These are phyloP conservation scores for Amblyjoppa fuscipennis DNA, from an alignment of 2,888 invertebrate genomes.

Conservation along the genomic window DNA sequence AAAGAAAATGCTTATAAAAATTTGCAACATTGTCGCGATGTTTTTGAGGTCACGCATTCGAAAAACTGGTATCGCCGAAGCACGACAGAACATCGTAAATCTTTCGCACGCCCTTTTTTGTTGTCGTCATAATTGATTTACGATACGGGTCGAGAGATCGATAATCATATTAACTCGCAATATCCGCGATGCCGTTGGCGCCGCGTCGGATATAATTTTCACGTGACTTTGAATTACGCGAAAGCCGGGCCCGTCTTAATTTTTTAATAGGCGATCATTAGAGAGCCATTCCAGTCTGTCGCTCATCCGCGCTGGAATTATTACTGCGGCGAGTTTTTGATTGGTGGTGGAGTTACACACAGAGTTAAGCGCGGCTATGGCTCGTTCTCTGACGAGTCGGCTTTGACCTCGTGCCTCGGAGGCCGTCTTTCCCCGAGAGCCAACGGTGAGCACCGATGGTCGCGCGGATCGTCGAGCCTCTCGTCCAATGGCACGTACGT, in stretches of 20 bases:
- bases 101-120: background rate
- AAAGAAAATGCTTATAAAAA: background rate
- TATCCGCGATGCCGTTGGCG: background rate
- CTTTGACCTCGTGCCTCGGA: constrained; percentile 23
- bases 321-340: constrained; percentile 18
- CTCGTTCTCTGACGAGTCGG: background rate
- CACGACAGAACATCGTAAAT: background rate
- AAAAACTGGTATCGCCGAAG: background rate
- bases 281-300: constrained; percentile 11
- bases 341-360: constrained; percentile 4
- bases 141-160: background rate
- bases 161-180: background rate
- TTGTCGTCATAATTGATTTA: background rate
- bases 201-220: background rate
- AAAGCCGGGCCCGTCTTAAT: constrained; percentile 1
- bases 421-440: background rate
- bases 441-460: constrained; percentile 21
- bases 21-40: no score
- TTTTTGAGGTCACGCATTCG: background rate
- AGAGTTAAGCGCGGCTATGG: background rate
- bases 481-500: constrained; percentile 6
- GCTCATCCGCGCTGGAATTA: constrained; percentile 15
- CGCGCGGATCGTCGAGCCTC: constrained; percentile 13
- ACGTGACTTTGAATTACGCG: constrained; percentile 29
- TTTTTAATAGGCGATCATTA: constrained; percentile 21